A percentile compares a stretch with the other conserved stretches of the same genome.
Conservation (phyloP, 2,888 invertebrate species). For the Himalopsyche kuldschensis region DNA sequence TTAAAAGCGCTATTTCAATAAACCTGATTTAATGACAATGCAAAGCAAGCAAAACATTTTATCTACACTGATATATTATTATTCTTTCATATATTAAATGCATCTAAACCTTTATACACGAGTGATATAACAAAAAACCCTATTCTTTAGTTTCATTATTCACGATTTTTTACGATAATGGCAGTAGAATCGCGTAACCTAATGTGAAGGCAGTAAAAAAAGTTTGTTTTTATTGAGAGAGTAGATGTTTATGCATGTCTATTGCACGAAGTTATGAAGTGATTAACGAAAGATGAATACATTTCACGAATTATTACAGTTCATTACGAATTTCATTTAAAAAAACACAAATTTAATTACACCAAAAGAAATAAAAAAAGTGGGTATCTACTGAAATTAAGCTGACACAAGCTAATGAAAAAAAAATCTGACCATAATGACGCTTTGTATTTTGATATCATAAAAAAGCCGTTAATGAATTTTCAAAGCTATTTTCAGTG, state of each 20-base stretch:
- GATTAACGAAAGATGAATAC: neutral
- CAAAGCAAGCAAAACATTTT: neutral
- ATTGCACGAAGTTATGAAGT: neutral
- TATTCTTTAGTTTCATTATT: slow-evolving; percentile 21
- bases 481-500: too few relatives aligned
- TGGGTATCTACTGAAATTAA: too few relatives aligned
- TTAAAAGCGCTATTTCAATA: too few relatives aligned
- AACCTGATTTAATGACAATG: too few relatives aligned
- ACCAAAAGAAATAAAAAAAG: too few relatives aligned
- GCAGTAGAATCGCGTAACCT: slow-evolving; percentile 24
- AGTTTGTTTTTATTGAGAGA: neutral
- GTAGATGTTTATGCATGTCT: neutral
- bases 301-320: neutral
- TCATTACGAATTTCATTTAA: too few relatives aligned
- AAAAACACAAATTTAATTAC: too few relatives aligned
- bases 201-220: slow-evolving; percentile 25
- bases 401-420: too few relatives aligned
- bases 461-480: too few relatives aligned
- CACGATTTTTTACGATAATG: slow-evolving; percentile 24
- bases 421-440: too few relatives aligned
- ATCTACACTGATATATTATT: neutral
- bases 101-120: neutral
- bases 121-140: neutral
- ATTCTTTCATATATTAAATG: neutral
- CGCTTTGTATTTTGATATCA: too few relatives aligned